Evolutionary conservation across 2,888 invertebrate genomes (phyloP).

Genomic region (Salticus scenicus): DNA sequence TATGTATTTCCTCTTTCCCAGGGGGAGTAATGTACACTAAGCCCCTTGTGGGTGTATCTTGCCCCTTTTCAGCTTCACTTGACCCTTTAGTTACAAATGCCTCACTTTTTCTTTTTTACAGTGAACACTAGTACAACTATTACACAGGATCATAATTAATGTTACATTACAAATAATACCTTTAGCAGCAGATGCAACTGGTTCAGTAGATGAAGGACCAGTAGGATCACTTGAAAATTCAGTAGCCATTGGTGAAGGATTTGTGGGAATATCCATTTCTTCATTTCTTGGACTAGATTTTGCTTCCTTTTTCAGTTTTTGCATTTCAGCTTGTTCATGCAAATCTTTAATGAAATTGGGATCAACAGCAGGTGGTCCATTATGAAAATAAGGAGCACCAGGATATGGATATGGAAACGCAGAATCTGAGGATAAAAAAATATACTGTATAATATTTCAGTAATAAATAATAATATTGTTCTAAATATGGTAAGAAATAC

Average conservation of each 20-base stretch:
- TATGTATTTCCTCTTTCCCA: too few relatives aligned
- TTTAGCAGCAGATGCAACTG: background rate
- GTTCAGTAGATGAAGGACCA: background rate
- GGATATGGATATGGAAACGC: conserved; percentile 54
- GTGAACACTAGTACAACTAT: too few relatives aligned
- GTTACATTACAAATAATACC: background rate
- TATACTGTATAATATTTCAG: too few relatives aligned
- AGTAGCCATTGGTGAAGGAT: background rate
- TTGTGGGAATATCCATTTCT: background rate
- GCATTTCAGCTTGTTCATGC: conserved; percentile 20
- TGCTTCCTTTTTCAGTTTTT: conserved; percentile 31
- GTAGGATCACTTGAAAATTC: background rate
- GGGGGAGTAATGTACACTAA: too few relatives aligned
- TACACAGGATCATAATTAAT: background rate
- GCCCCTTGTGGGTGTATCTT: too few relatives aligned
- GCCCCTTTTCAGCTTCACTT: too few relatives aligned
- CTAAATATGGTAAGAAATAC: too few relatives aligned
- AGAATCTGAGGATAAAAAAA: conserved; percentile 30
- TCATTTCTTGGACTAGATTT: conserved; percentile 22
- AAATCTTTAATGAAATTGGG: conserved; percentile 40
- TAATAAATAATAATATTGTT: too few relatives aligned
- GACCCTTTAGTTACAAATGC: too few relatives aligned
- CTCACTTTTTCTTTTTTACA: too few relatives aligned
- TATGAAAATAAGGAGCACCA: conserved; percentile 72
- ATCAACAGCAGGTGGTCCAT: conserved; percentile 40